Conservation (phyloP, 2,113 vertebrate genomes). For the Poeciliopsis prolifica region DNA sequence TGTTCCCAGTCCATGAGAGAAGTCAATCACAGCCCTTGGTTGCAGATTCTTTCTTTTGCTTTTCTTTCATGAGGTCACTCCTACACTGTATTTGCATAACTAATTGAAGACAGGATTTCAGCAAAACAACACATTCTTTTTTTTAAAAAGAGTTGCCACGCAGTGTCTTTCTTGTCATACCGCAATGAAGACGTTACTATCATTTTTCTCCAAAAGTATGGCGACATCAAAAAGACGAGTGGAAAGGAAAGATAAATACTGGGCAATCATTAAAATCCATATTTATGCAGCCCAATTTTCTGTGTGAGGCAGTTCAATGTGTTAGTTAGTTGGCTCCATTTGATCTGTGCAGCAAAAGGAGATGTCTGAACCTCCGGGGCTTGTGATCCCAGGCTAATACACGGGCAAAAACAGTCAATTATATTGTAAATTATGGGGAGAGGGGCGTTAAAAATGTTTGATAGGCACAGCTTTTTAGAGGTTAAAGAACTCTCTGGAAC, state of each 20-base stretch:
- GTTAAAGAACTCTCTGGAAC: conserved; percentile 39
- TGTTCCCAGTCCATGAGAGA: conserved; percentile 76
- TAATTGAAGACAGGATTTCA: conserved; percentile 63
- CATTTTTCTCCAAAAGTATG: conserved; percentile 65
- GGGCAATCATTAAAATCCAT: conserved; percentile 79
- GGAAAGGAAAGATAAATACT: conserved; percentile 77
- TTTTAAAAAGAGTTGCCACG: conserved; percentile 37
- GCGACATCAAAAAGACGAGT: conserved; percentile 75
- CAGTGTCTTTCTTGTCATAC: conserved; percentile 50
- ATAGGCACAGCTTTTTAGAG: conserved; percentile 35
- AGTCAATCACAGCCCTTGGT: conserved; percentile 79
- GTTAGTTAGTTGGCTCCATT: conserved; percentile 76
- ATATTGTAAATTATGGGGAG: conserved; percentile 75
- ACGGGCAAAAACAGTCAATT: conserved; percentile 78
- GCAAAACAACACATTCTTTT: conserved; percentile 36
- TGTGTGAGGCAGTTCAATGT: conserved; percentile 69
- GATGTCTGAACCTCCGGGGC: conserved; percentile 73
- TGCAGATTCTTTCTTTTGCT: conserved; percentile 36
- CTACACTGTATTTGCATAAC: conserved; percentile 47
- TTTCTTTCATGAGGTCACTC: conserved; percentile 33
- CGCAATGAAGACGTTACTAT: conserved; percentile 72
- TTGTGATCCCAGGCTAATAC: conserved; percentile 78
- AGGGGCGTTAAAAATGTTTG: conserved; percentile 68
- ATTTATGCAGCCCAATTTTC: conserved; percentile 81
- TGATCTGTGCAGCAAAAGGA: conserved; percentile 77